These are phyloP conservation scores for Luffia ferchaultella DNA, from an alignment of 2,888 invertebrate species.

Conservation along the genomic window DNA sequence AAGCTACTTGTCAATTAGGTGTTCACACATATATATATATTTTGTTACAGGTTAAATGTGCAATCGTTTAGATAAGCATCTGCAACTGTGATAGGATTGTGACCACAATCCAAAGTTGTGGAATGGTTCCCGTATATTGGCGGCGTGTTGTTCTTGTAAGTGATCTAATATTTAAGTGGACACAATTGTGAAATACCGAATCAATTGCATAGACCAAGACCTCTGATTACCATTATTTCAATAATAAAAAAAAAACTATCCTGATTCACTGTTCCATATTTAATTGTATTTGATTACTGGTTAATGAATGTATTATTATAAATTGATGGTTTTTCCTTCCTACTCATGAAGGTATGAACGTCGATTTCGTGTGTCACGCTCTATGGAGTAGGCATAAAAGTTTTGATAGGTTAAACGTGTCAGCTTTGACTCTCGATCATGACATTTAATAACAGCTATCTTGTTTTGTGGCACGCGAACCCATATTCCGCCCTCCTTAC, in stretches of 20 bases:
- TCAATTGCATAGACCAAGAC: neutral
- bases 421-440: too few relatives aligned
- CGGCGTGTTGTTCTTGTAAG: slow-evolving; percentile 28
- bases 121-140: slow-evolving; percentile 59
- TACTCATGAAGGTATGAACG: neutral
- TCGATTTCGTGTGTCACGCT: too few relatives aligned
- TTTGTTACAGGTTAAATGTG: slow-evolving; percentile 59
- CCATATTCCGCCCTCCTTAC: too few relatives aligned
- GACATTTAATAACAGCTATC: too few relatives aligned
- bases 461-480: too few relatives aligned
- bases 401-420: too few relatives aligned
- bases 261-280: neutral
- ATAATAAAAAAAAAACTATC: neutral
- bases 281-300: neutral
- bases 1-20: too few relatives aligned
- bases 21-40: too few relatives aligned
- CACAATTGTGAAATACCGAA: neutral
- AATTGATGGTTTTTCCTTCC: neutral
- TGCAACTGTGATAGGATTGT: slow-evolving; percentile 35
- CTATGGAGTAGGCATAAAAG: too few relatives aligned
- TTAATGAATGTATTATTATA: neutral
- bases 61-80: slow-evolving; percentile 46
- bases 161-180: neutral
- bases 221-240: neutral
- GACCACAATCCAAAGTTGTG: slow-evolving; percentile 43